Evolutionary conservation across 2,888 invertebrate genomes (phyloP).

Genomic region (Apocheima hispidaria): DNA sequence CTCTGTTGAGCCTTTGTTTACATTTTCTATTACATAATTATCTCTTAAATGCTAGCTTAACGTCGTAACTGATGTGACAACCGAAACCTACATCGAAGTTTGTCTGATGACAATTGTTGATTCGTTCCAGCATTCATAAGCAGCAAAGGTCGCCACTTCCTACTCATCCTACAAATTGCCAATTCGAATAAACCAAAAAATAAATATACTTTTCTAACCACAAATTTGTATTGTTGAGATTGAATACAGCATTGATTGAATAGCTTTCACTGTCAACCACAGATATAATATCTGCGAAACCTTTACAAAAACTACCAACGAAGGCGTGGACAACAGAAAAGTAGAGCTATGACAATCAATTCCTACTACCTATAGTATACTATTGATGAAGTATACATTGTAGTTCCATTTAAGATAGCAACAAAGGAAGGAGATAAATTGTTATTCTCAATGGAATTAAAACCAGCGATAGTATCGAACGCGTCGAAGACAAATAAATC

Average conservation of each 20-base stretch:
- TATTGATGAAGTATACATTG: conserved; percentile 23
- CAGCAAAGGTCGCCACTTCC: conserved; percentile 45
- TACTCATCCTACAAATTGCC: conserved; percentile 21
- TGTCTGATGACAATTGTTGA: conserved; percentile 59
- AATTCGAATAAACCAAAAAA: conserved; percentile 16
- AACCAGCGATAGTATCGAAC: conserved; percentile 58
- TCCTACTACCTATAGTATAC: conserved; percentile 1
- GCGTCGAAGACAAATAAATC: conserved; percentile 67
- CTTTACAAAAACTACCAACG: conserved; percentile 55
- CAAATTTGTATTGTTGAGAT: conserved; percentile 42
- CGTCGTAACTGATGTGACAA: conserved; percentile 55
- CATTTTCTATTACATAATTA: conserved; percentile 50
- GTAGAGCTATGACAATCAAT: conserved; percentile 45
- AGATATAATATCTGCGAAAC: conserved; percentile 56
- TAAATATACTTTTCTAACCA: conserved; percentile 20
- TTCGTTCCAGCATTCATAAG: conserved; percentile 60
- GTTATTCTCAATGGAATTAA: conserved; percentile 58
- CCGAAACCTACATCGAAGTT: conserved; percentile 51
- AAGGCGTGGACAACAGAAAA: conserved; percentile 46
- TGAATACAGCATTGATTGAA: conserved; percentile 47
- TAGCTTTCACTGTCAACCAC: conserved; percentile 63
- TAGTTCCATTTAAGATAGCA: conserved; percentile 13
- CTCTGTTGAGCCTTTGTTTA: conserved; percentile 39
- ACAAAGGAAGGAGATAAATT: conserved; percentile 42
- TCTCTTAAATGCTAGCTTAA: conserved; percentile 39